A percentile compares a stretch with the other conserved stretches of the same genome.
Conservation (phyloP, 1,140 invertebrate genomes). For the Magallana ariakensis region DNA sequence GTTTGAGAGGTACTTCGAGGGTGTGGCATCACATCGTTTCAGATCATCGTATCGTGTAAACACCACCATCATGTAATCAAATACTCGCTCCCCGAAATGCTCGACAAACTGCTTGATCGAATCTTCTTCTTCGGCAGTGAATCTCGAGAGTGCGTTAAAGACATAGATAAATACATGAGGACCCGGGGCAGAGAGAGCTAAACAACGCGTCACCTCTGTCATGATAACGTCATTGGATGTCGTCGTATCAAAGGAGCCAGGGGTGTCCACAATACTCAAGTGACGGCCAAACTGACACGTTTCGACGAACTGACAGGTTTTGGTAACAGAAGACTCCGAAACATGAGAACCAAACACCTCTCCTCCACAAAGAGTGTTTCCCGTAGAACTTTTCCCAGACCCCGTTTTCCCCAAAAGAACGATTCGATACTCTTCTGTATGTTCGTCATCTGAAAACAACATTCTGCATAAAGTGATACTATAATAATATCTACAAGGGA, state of each 20-base stretch:
- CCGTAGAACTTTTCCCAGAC: conserved; percentile 59
- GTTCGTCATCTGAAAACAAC: background rate
- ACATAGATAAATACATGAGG: conserved; percentile 55
- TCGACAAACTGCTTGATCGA: conserved; percentile 45
- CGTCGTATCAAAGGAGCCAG: conserved; percentile 50
- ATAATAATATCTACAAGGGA: too few relatives aligned
- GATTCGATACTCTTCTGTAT: conserved; percentile 44
- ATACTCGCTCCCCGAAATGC: conserved; percentile 50
- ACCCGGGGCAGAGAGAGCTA: conserved; percentile 52
- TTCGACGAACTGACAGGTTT: conserved; percentile 36
- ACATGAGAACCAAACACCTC: conserved; percentile 39
- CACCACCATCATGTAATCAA: conserved; percentile 46
- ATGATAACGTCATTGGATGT: conserved; percentile 36
- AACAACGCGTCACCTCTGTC: conserved; percentile 39
- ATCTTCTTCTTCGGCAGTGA: conserved; percentile 49
- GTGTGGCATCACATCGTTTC: background rate
- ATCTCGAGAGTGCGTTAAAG: conserved; percentile 42
- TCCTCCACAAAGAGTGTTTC: conserved; percentile 51
- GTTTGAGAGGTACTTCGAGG: background rate
- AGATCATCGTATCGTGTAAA: conserved; percentile 55
- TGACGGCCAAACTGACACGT: conserved; percentile 45
- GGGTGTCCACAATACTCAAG: conserved; percentile 55
- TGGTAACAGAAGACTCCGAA: conserved; percentile 9
- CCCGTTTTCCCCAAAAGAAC: conserved; percentile 57
- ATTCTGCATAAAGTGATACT: background rate